Conservation (phyloP, 2,797 vertebrate genomes). For the Urosaurus nigricauda region DNA sequence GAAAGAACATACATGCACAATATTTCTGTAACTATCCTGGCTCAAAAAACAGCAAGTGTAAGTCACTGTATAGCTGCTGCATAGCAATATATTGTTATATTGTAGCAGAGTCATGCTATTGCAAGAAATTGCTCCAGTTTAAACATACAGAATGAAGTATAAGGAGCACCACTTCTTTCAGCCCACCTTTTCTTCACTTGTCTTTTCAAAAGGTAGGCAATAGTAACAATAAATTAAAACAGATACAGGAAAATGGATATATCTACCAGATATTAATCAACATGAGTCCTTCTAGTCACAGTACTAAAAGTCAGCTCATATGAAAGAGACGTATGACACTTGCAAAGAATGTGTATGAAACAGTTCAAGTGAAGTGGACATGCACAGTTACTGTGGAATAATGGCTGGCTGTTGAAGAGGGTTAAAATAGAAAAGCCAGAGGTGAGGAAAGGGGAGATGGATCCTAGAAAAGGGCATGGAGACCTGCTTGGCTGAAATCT, state of each 20-base stretch:
- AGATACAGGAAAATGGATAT: background rate
- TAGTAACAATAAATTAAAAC: background rate
- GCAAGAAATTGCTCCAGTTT: background rate
- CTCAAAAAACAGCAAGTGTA: background rate
- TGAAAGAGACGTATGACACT: background rate
- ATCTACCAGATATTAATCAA: background rate
- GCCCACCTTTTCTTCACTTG: no score
- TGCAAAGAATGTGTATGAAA: background rate
- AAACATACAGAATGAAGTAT: background rate
- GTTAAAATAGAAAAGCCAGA: no score
- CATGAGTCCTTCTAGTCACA: background rate
- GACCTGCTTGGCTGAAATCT: no score
- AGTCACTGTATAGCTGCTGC: background rate
- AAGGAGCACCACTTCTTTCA: background rate
- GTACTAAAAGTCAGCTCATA: background rate
- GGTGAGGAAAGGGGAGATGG: no score
- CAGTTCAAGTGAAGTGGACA: no score
- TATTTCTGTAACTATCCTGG: background rate
- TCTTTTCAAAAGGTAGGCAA: background rate
- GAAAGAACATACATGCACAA: no score
- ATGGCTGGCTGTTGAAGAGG: no score
- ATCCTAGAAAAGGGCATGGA: no score
- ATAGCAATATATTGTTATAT: no score
- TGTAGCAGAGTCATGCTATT: background rate
- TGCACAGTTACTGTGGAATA: no score